These are phyloP conservation scores for Oxytorus armatus DNA, from an alignment of 2,888 invertebrate species.

Conservation along the genomic window DNA sequence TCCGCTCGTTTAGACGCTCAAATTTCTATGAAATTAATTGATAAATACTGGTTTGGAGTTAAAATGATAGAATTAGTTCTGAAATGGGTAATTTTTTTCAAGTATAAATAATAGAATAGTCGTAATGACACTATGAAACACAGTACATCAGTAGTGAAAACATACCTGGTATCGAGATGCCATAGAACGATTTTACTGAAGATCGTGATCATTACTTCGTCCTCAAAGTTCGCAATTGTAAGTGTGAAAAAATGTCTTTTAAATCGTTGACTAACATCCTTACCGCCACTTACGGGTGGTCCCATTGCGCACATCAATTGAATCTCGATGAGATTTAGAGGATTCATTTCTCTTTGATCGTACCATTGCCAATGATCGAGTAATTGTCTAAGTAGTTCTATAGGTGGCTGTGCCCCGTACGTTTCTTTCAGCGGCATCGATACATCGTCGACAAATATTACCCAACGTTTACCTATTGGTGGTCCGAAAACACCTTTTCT, in stretches of 20 bases:
- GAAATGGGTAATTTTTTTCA: background rate
- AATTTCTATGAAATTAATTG: too few relatives aligned
- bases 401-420: slow-evolving; percentile 97
- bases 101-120: background rate
- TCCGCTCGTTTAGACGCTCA: too few relatives aligned
- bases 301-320: slow-evolving; percentile 93
- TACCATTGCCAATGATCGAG: slow-evolving; percentile 96
- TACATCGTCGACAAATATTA: slow-evolving; percentile 98
- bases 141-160: too few relatives aligned
- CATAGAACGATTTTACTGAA: slow-evolving; percentile 96
- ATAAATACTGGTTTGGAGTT: too few relatives aligned
- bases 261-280: slow-evolving; percentile 93
- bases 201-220: slow-evolving; percentile 92
- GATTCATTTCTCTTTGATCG: slow-evolving; percentile 92
- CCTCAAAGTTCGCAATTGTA: slow-evolving; percentile 95
- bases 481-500: slow-evolving; percentile 97
- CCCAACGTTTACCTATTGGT: slow-evolving; percentile 94
- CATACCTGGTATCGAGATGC: slow-evolving; percentile 96
- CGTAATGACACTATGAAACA: background rate
- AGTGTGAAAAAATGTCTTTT: slow-evolving; percentile 94
- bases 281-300: slow-evolving; percentile 91
- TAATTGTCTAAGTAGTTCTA: slow-evolving; percentile 95
- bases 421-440: slow-evolving; percentile 96
- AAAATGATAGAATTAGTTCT: too few relatives aligned
- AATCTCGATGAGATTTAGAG: slow-evolving; percentile 93